phyloP scores from a whole-genome alignment of 2,888 invertebrate species.

The Girardia tigrina region DNA sequence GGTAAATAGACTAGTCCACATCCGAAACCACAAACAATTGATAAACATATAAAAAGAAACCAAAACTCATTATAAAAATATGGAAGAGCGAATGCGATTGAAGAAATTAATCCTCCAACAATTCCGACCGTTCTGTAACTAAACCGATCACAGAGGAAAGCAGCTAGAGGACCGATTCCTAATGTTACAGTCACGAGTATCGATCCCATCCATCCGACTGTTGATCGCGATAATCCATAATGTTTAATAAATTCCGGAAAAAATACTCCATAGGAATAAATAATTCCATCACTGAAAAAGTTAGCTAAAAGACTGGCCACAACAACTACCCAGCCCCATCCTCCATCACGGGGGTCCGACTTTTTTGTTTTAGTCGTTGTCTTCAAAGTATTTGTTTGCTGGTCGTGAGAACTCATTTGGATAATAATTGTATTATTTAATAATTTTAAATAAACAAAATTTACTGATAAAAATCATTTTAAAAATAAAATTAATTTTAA shows the following conservation, averaged over 20 bases:
- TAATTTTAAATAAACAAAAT: too few relatives aligned
- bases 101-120: background rate
- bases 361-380: too few relatives aligned
- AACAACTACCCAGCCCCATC: slow-evolving; percentile 87
- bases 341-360: slow-evolving; percentile 68
- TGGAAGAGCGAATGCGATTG: background rate
- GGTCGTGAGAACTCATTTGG: too few relatives aligned
- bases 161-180: slow-evolving; percentile 43
- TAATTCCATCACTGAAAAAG: slow-evolving; percentile 78
- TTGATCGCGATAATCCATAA: slow-evolving; percentile 69
- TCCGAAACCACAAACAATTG: background rate
- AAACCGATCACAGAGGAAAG: background rate
- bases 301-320: slow-evolving; percentile 91
- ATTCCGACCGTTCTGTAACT: background rate
- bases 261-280: slow-evolving; percentile 89
- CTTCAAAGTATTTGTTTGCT: too few relatives aligned
- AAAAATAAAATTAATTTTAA: too few relatives aligned
- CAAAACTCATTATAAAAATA: slow-evolving; percentile 2
- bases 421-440: too few relatives aligned
- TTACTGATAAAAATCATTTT: too few relatives aligned
- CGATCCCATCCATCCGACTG: slow-evolving; percentile 80
- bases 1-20: background rate
- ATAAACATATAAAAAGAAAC: background rate
- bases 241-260: slow-evolving; percentile 69
- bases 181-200: slow-evolving; percentile 84